These are phyloP conservation scores for Paratilapia polleni DNA, from an alignment of 2,113 vertebrate genomes.

Conservation along the genomic window DNA sequence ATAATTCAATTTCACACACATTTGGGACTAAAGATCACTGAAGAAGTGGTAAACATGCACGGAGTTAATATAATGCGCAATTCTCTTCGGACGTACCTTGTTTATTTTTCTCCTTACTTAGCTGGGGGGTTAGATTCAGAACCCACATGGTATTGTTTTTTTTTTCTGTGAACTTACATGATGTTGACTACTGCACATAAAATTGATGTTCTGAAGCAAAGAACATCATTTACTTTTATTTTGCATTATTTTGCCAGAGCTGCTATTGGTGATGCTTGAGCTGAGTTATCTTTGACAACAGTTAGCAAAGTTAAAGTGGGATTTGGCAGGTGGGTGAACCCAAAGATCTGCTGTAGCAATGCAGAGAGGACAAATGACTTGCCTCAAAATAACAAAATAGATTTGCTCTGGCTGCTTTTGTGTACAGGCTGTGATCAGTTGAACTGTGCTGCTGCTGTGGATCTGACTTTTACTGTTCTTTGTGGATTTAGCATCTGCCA, in stretches of 20 bases:
- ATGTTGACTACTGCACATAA: neutral
- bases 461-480: neutral
- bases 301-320: neutral
- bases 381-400: neutral
- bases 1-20: conserved; percentile 16
- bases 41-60: neutral
- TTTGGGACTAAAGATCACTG: neutral
- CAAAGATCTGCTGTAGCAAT: neutral
- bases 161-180: neutral
- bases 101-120: neutral
- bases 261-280: neutral
- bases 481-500: neutral
- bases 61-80: neutral
- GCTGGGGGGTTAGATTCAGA: neutral
- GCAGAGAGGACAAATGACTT: neutral
- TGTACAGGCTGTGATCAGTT: neutral
- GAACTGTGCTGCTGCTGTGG: neutral
- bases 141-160: neutral
- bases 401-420: neutral
- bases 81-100: neutral
- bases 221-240: neutral
- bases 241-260: neutral
- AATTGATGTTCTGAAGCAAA: neutral
- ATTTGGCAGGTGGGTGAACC: neutral
- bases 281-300: neutral